phyloP scores from a whole-genome alignment of 2,113 vertebrate species.

The Spizaetus ornatus region DNA sequence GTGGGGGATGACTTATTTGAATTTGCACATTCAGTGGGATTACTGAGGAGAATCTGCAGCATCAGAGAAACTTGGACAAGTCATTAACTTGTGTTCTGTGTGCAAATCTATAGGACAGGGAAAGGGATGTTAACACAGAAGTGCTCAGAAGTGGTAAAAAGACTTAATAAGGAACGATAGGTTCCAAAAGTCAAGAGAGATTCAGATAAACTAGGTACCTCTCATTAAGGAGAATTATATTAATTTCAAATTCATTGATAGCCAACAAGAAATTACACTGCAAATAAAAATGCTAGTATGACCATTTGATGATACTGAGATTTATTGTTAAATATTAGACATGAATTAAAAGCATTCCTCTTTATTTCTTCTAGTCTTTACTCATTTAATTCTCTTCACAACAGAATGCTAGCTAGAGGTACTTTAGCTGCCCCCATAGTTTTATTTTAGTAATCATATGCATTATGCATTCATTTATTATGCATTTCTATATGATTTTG shows the following conservation, averaged over 20 bases:
- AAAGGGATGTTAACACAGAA: not conserved
- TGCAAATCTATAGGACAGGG: not conserved
- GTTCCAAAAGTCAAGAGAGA: not conserved
- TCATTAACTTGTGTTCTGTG: not conserved
- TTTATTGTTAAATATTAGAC: not conserved
- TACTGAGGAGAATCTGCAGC: not conserved
- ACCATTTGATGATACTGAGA: not conserved
- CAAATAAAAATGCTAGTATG: not conserved
- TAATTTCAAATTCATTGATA: not conserved
- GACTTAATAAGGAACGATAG: not conserved
- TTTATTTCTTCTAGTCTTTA: not conserved
- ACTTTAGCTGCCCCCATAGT: not conserved
- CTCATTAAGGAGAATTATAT: not conserved
- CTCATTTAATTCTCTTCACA: not conserved
- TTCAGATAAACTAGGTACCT: not conserved
- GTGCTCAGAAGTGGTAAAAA: not conserved
- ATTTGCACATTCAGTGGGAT: not conserved
- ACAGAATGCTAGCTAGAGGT: not conserved
- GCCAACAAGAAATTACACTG: not conserved
- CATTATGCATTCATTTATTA: not conserved
- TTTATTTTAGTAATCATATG: not conserved
- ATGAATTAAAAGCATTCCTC: not conserved
- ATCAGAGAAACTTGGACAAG: not conserved
- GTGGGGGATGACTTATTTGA: not conserved
- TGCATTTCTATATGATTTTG: not conserved